Evolutionary conservation across 2,888 invertebrate genomes (phyloP).

Genomic region (Halictus quadricinctus): DNA sequence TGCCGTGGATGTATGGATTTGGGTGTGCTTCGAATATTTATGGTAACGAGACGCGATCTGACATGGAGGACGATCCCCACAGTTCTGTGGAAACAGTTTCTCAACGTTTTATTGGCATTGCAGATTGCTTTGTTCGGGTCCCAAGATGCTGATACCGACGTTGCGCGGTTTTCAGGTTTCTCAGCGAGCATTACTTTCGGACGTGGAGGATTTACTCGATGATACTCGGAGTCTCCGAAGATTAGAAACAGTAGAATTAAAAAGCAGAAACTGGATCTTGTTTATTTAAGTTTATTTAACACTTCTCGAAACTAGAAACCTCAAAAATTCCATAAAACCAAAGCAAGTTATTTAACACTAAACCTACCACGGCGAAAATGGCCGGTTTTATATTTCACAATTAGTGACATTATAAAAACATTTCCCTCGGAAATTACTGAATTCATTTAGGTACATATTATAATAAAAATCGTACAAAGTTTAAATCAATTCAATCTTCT

Average conservation of each 20-base stretch:
- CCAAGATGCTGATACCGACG: not conserved
- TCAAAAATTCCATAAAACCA: too few species aligned
- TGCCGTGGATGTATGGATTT: not conserved
- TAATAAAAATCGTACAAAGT: too few species aligned
- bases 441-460: too few species aligned
- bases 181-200: not conserved
- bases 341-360: too few species aligned
- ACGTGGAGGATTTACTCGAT: not conserved
- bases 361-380: too few species aligned
- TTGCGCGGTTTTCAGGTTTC: not conserved
- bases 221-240: not conserved
- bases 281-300: too few species aligned
- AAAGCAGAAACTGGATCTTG: too few species aligned
- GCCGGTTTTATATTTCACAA: too few species aligned
- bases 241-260: not conserved
- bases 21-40: conserved; percentile 4
- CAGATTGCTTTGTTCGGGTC: not conserved
- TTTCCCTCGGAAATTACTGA: too few species aligned
- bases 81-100: not conserved
- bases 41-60: conserved; percentile 20
- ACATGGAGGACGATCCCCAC: not conserved
- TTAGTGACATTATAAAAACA: too few species aligned
- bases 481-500: too few species aligned
- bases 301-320: too few species aligned
- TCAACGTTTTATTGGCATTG: not conserved